Percentiles rank a stretch among this genome's conserved stretches.
Evolutionary conservation across 2,888 invertebrate species (phyloP).

Genomic region (Salticus scenicus): DNA sequence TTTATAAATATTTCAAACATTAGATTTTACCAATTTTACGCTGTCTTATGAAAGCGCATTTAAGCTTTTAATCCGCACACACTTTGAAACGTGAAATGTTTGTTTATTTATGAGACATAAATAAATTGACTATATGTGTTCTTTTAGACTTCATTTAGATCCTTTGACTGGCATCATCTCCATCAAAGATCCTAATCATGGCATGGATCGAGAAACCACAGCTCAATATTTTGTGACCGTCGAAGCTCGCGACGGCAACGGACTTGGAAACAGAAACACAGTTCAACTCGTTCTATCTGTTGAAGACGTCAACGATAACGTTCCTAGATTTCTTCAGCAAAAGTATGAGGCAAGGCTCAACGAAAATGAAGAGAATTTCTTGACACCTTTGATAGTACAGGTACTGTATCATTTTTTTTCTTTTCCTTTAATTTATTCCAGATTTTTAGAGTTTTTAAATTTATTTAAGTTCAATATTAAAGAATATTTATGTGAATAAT

Average conservation of each 20-base stretch:
- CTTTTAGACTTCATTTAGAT: slow-evolving; percentile 84
- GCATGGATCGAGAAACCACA: slow-evolving; percentile 89
- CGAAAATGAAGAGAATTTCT: slow-evolving; percentile 82
- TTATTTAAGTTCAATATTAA: not conserved
- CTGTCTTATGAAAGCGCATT: too few species aligned
- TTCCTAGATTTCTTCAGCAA: slow-evolving; percentile 87
- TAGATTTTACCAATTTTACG: too few species aligned
- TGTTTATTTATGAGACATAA: too few species aligned
- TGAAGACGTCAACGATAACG: slow-evolving; percentile 93
- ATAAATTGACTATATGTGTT: too few species aligned
- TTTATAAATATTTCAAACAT: too few species aligned
- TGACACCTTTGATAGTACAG: slow-evolving; percentile 70
- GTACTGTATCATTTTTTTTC: slow-evolving; percentile 21
- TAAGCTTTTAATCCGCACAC: too few species aligned
- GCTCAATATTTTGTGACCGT: slow-evolving; percentile 90
- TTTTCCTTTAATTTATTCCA: too few species aligned
- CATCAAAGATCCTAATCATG: slow-evolving; percentile 85
- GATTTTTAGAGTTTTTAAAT: not conserved
- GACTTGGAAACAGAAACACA: slow-evolving; percentile 88
- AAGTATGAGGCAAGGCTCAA: slow-evolving; percentile 88
- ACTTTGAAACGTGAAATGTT: too few species aligned
- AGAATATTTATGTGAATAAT: not conserved
- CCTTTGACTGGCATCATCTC: slow-evolving; percentile 88
- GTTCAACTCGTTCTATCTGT: slow-evolving; percentile 91
- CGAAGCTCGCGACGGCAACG: slow-evolving; percentile 91